A percentile compares a stretch with the other conserved stretches of the same genome.
Conservation (phyloP, 2,797 vertebrate genomes). For the Threskiornis aethiopicus region DNA sequence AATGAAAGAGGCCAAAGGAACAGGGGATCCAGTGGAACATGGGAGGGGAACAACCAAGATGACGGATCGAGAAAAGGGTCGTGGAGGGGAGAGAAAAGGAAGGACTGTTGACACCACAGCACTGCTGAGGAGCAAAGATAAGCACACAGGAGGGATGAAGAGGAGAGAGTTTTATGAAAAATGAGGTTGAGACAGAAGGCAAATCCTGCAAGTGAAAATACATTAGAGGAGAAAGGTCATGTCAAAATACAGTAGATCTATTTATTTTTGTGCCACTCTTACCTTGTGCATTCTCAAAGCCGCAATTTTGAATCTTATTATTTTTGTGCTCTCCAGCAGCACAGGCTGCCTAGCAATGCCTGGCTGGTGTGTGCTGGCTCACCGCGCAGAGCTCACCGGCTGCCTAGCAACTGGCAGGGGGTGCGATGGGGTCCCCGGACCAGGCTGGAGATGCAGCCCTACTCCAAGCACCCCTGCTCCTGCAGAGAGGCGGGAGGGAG, state of each 20-base stretch:
- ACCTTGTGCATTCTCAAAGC: slow-evolving; percentile 16
- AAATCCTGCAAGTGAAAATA: slow-evolving; percentile 24
- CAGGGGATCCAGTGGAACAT: background rate
- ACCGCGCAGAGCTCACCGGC: background rate
- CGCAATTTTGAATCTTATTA: slow-evolving; percentile 27
- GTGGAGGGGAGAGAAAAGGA: background rate
- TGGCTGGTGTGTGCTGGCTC: background rate
- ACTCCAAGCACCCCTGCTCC: background rate
- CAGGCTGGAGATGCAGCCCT: background rate
- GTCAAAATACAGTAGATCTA: slow-evolving; percentile 29
- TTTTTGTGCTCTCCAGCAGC: slow-evolving; percentile 33
- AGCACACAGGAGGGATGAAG: background rate
- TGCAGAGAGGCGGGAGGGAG: background rate
- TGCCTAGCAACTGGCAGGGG: slow-evolving; percentile 65
- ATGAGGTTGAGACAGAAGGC: slow-evolving; percentile 5
- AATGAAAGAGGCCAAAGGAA: background rate
- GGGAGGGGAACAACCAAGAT: background rate
- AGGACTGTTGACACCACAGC: background rate
- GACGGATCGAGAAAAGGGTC: background rate
- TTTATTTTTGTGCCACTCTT: slow-evolving; percentile 25
- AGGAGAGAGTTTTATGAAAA: background rate
- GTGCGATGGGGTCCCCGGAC: background rate
- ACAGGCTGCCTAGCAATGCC: slow-evolving; percentile 59
- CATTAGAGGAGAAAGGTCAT: slow-evolving; percentile 29
- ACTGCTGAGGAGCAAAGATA: slow-evolving; percentile 16